Evolutionary conservation across 2,113 vertebrate species (phyloP).

Genomic region (Murina feae): DNA sequence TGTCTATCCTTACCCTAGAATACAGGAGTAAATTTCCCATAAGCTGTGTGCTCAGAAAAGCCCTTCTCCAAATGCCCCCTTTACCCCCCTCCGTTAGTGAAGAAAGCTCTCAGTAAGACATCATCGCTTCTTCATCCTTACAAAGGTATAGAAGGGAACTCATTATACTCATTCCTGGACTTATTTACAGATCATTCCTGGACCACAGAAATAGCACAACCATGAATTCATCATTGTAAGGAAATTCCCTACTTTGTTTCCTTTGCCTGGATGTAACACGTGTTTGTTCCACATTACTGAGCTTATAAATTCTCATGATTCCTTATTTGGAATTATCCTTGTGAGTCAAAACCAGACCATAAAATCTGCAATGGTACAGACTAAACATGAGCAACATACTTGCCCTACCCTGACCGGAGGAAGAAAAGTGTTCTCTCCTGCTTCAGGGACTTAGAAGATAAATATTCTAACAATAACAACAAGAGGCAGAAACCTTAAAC

Average conservation of each 20-base stretch:
- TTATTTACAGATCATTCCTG: constrained; percentile 44
- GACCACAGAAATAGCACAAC: constrained; percentile 36
- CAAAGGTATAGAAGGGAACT: not conserved
- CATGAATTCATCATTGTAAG: constrained; percentile 53
- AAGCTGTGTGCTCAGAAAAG: not conserved
- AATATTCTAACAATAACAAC: not conserved
- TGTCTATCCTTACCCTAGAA: not conserved
- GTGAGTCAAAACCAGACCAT: constrained; percentile 66
- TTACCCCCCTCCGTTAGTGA: no score
- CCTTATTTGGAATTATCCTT: constrained; percentile 71
- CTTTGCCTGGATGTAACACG: constrained; percentile 34
- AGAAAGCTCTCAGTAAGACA: not conserved
- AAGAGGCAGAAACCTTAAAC: not conserved
- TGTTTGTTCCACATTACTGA: constrained; percentile 13
- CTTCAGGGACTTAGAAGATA: constrained; percentile 1
- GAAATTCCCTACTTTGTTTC: constrained; percentile 53
- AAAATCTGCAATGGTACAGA: constrained; percentile 59
- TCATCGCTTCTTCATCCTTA: not conserved
- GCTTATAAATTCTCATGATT: constrained; percentile 55
- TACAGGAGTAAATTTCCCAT: not conserved
- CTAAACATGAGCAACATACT: constrained; percentile 49
- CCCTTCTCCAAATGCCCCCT: not conserved
- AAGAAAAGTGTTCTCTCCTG: not conserved
- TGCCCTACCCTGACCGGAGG: not conserved
- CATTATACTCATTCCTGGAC: not conserved